Conservation (phyloP, 2,113 vertebrate genomes). For the Baryphthengus martii region DNA sequence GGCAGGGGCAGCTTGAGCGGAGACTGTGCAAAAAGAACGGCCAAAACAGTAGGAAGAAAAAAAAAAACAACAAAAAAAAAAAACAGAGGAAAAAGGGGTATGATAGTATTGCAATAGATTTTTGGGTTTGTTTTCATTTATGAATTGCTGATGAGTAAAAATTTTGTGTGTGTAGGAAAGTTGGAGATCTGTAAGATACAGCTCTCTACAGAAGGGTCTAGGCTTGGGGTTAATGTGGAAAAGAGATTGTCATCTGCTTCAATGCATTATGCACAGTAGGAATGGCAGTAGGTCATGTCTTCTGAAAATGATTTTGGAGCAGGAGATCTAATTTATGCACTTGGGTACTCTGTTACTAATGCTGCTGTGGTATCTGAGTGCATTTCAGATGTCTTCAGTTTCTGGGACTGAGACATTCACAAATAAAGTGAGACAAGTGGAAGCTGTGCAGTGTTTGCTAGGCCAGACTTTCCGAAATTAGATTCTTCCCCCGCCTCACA, state of each 20-base stretch:
- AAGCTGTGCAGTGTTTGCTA: not conserved
- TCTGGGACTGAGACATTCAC: not conserved
- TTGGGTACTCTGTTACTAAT: not conserved
- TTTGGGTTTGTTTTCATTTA: not conserved
- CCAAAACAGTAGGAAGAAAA: not conserved
- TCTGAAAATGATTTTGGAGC: not conserved
- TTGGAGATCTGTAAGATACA: not conserved
- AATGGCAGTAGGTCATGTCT: not conserved
- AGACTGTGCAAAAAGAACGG: not conserved
- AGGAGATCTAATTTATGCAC: not conserved
- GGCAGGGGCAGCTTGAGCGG: not conserved
- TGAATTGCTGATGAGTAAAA: not conserved
- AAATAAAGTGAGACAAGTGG: constrained; percentile 23
- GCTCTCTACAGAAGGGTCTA: not conserved
- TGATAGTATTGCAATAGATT: not conserved
- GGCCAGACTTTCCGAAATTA: constrained; percentile 33
- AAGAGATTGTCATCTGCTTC: not conserved
- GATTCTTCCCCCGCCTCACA: not conserved
- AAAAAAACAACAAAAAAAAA: not conserved
- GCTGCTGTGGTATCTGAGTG: not conserved
- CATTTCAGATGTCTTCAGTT: not conserved
- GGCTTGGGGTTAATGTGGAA: not conserved
- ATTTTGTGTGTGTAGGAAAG: not conserved
- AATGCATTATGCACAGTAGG: not conserved
- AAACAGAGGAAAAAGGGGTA: not conserved